Conservation (phyloP, 2,888 invertebrate species). For the Clivina fossor region DNA sequence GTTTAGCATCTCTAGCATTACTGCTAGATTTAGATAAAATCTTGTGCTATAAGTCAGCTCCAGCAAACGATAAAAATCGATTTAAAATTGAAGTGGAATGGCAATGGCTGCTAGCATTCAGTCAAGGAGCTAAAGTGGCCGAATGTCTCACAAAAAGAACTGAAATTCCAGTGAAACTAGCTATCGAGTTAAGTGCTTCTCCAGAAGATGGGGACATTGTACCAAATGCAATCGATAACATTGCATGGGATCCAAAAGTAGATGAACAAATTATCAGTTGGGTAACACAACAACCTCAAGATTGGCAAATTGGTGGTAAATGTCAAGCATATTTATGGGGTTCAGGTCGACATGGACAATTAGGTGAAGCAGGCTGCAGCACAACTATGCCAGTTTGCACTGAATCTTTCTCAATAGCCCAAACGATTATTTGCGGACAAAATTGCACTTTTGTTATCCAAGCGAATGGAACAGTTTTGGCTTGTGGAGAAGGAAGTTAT, state of each 20-base stretch:
- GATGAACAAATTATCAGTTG: constrained; percentile 65
- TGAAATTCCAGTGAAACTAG: constrained; percentile 53
- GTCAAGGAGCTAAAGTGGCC: constrained; percentile 58
- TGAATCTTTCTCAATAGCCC: constrained; percentile 56
- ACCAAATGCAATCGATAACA: constrained; percentile 52
- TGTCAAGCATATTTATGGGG: constrained; percentile 65
- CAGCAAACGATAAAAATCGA: constrained; percentile 53
- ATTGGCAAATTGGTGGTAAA: constrained; percentile 67
- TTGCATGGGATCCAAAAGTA: constrained; percentile 59
- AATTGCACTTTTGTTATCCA: constrained; percentile 67
- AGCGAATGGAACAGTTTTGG: constrained; percentile 62
- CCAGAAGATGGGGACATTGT: constrained; percentile 20
- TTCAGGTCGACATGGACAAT: constrained; percentile 64
- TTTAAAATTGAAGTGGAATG: constrained; percentile 53
- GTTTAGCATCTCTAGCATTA: constrained; percentile 58
- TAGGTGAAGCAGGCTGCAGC: constrained; percentile 52
- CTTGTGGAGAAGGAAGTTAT: constrained; percentile 67
- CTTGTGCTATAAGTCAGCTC: constrained; percentile 55
- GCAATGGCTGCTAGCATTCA: constrained; percentile 61
- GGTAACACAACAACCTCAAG: constrained; percentile 62
- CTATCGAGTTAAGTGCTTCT: constrained; percentile 3
- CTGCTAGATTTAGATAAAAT: constrained; percentile 58
- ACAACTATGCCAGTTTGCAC: constrained; percentile 52
- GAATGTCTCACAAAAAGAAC: constrained; percentile 57
- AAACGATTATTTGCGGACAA: constrained; percentile 65